These are phyloP conservation scores for Zoanthus sociatus DNA, from an alignment of 92 coral and sea anemone genomes.

Conservation along the genomic window DNA sequence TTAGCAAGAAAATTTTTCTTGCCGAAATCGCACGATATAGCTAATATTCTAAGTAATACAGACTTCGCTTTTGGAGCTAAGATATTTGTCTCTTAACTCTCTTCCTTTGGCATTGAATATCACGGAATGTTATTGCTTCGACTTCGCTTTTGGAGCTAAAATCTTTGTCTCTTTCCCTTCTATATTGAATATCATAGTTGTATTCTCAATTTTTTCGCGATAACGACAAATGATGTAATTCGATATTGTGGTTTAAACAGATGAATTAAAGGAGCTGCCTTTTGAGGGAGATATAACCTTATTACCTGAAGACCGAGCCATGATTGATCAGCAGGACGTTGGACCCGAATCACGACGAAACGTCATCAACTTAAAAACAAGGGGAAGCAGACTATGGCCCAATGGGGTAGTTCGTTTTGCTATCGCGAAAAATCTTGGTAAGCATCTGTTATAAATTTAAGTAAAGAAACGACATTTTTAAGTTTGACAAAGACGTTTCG, in stretches of 20 bases:
- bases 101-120: too few species aligned
- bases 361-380: constrained; percentile 6
- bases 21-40: not conserved
- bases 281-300: constrained; percentile 28
- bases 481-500: too few species aligned
- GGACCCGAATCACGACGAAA: constrained; percentile 22
- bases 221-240: not conserved
- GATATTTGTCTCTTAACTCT: too few species aligned
- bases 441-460: not conserved
- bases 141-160: not conserved
- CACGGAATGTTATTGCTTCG: too few species aligned
- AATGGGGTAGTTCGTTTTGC: constrained; percentile 33
- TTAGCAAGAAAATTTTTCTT: too few species aligned
- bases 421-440: constrained; percentile 4
- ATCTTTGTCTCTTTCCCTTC: not conserved
- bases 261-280: not conserved
- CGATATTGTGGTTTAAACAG: not conserved
- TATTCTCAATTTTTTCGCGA: not conserved
- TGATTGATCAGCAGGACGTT: constrained; percentile 2
- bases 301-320: constrained; percentile 35
- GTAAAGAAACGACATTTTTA: too few species aligned
- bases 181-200: not conserved
- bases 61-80: too few species aligned
- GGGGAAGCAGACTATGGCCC: constrained; percentile 15
- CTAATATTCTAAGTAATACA: not conserved